Evolutionary conservation across 2,113 vertebrate species (phyloP), one percentile per base, ranked within the genome.

Genomic region (Thunnus maccoyii): DNA sequence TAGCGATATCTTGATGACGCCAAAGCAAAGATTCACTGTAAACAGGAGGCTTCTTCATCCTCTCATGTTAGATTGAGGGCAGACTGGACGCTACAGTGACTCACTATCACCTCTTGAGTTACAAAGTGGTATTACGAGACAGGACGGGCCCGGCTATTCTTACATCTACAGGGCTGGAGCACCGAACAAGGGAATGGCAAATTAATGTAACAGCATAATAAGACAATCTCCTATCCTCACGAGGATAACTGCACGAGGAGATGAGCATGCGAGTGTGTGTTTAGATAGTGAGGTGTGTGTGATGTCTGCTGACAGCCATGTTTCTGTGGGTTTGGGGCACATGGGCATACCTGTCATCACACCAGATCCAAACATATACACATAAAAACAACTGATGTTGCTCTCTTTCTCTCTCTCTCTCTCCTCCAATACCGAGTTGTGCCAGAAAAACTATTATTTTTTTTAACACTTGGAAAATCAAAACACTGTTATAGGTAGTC

Each of bases 331-430:
- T 87, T 81, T 56, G 52, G 75, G 73, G 64, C 86, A 82, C 79
- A 58, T 71, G 80, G 81, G 82, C 44, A 82, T 72, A 85, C 70
- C 78, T 87, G 88, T 91, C 85, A 90, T 78, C 60, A 54, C 62
- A 67, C 62, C 36, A 65, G 65, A 44, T 66, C 46, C 61, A 52
- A 78, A 81, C 60, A 68, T 62, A 78, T 0, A 30, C 51, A 76
- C 67, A 82, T 32, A 48, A 57, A 76, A 73, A 67, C 75, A 72
- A 48, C 30, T 15, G 7, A 18, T 50, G 52, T 41, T 41, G 10
- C 52, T 73, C 46, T 11, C 11, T 82, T 44, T 69, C n/a, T 75
- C 71, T 75, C 71, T 55, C 75, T 51, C 30, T 8, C 25, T 32
- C 25, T 8, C 32, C 41, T 27, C 51, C 13, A 64, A 48, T 41